Evolutionary conservation across 2,113 vertebrate genomes (phyloP).

Genomic region (Salvelinus alpinus): DNA sequence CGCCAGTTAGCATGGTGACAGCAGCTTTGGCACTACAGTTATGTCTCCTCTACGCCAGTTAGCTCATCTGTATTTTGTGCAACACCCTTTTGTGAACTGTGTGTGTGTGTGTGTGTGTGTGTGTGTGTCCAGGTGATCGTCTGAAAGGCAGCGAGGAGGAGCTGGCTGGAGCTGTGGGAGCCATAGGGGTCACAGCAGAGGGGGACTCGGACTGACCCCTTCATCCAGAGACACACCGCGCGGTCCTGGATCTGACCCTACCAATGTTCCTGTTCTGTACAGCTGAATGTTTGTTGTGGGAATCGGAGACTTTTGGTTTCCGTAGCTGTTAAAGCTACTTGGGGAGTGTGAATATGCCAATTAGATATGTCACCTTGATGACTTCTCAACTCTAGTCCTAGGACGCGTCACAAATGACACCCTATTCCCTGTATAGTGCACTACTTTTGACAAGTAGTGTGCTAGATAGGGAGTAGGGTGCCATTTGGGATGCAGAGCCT

Average conservation of each 20-base stretch:
- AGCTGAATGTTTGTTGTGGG: not conserved
- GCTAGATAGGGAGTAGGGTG: not conserved
- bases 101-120: too few species aligned
- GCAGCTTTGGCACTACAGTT: too few species aligned
- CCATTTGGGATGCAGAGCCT: not conserved
- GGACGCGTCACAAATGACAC: too few species aligned
- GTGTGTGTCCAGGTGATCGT: slow-evolving; percentile 80
- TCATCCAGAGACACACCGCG: not conserved
- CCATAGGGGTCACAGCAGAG: slow-evolving; percentile 66
- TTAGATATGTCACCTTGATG: not conserved
- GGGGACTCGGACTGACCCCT: slow-evolving; percentile 84
- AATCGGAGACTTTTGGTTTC: not conserved
- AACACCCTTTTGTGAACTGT: not conserved
- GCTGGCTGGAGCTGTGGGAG: slow-evolving; percentile 79
- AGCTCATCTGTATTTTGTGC: too few species aligned
- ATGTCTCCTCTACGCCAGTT: too few species aligned
- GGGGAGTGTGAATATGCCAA: not conserved
- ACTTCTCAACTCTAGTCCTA: not conserved
- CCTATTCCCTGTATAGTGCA: too few species aligned
- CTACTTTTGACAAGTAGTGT: too few species aligned
- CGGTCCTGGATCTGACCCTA: not conserved
- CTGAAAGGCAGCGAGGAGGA: slow-evolving; percentile 87
- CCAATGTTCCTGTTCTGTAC: slow-evolving; percentile 1
- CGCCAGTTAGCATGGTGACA: too few species aligned
- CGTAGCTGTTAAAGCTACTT: slow-evolving; percentile 2